Conservation (phyloP, 64 coral and sea anemone genomes). For the Stichodactyla helianthus region DNA sequence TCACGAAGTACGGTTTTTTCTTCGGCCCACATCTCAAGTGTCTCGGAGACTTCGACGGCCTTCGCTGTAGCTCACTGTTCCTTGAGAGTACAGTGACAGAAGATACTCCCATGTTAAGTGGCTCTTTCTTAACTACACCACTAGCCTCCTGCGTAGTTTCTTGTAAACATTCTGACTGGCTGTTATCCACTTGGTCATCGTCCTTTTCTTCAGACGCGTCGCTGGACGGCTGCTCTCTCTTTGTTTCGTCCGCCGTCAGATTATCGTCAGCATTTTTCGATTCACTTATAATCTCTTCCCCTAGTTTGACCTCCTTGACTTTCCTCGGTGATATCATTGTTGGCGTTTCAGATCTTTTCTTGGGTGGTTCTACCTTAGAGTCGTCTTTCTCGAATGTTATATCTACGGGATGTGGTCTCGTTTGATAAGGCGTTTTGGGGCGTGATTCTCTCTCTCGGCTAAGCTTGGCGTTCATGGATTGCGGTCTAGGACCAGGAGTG, state of each 20-base stretch:
- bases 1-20: neutral
- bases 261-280: neutral
- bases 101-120: neutral
- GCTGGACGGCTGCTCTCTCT: neutral
- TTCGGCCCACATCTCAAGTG: neutral
- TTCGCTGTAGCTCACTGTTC: neutral
- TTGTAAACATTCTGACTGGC: neutral
- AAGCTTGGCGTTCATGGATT: neutral
- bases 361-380: neutral
- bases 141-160: neutral
- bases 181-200: neutral
- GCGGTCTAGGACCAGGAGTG: neutral
- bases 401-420: neutral
- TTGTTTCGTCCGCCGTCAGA: neutral
- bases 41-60: neutral
- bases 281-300: neutral
- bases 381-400: neutral
- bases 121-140: neutral
- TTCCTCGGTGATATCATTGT: neutral
- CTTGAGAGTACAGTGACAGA: neutral
- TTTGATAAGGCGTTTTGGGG: neutral
- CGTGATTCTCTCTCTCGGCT: neutral
- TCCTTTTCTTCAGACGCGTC: conserved; percentile 6
- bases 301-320: neutral
- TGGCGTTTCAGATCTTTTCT: neutral